Evolutionary conservation across 2,113 vertebrate genomes (phyloP), one percentile per base, ranked within the genome.

Genomic region (Chloropsis cyanopogon): DNA sequence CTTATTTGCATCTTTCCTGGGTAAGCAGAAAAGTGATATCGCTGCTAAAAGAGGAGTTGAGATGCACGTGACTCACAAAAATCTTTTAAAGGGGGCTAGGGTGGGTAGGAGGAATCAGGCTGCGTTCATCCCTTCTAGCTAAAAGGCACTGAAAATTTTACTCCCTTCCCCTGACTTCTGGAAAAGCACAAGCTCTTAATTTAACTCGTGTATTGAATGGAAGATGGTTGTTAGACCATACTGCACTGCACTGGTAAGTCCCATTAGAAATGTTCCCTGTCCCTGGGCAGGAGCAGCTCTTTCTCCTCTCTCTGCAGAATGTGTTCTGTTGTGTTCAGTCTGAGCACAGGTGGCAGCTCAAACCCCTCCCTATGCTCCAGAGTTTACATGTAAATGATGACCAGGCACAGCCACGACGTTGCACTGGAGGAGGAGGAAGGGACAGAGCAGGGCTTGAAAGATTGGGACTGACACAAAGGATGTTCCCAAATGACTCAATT

Each of bases 101-200:
- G 60, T 50, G 46, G 33, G 47, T 54, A 75, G 82, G 61, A 47
- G 12, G 29, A 66, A 86, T 77, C 37, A 79, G 53, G 80, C 85
- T 86, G 37, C 7, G 6, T 93, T 83, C 44, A 37, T 70, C 56
- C 78, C 22, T 86, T 96, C 79, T 68, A 82, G 76, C 61, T 80
- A 69, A 85, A 35, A 86, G 94, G 95, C 88, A 94, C 89, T 95
- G 66, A 75, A 63, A 88, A 64, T 89, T 80, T 59, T 65, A 41
- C 66, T 92, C 47, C 81, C 77, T 96, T 95, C 52, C 90, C 95
- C 78, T 76, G 75, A 87, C 94, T 96, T 87, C 81, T 75, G 89
- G 93, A 96, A 97, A 98, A 98, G 98, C 98, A 98, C 98, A 98
- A 98, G 96, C 75, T 96, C 86, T 88, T 96, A 89, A 89, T 96